Conservation (phyloP, 2,888 invertebrate species). For the Epistrophe eligans region DNA sequence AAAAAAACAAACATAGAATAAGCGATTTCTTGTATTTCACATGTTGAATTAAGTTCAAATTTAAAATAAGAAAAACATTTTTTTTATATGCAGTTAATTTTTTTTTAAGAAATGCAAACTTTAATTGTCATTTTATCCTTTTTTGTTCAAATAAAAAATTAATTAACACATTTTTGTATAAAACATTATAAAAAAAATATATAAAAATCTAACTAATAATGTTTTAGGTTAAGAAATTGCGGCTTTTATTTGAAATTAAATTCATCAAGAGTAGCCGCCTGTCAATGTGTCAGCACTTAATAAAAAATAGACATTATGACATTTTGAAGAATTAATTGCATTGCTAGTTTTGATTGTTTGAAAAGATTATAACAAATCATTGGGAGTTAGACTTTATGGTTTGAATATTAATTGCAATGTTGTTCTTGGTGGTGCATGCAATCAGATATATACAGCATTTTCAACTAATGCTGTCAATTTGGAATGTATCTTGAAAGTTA, state of each 20-base stretch:
- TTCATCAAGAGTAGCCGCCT: constrained; percentile 24
- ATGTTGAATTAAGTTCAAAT: constrained; percentile 68
- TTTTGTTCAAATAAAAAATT: constrained; percentile 1
- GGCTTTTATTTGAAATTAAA: constrained; percentile 27
- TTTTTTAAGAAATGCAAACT: neutral
- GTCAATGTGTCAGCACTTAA: constrained; percentile 27
- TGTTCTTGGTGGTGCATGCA: constrained; percentile 12
- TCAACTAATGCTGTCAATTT: constrained; percentile 21
- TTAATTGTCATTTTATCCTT: neutral
- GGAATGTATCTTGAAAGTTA: constrained; percentile 10
- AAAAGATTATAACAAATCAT: constrained; percentile 23
- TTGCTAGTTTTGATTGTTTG: constrained; percentile 3
- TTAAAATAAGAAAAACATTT: constrained; percentile 9
- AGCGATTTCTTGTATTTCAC: constrained; percentile 31
- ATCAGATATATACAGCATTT: constrained; percentile 26
- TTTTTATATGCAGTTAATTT: constrained; percentile 2
- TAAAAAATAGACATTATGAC: constrained; percentile 8
- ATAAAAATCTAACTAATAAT: neutral
- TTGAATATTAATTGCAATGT: constrained; percentile 28
- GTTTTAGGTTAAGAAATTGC: constrained; percentile 22
- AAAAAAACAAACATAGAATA: constrained; percentile 38
- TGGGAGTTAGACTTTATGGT: neutral
- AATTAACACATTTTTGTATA: constrained; percentile 11
- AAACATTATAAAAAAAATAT: neutral
- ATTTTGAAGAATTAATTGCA: constrained; percentile 24